Base-by-base conservation (phyloP, 2,888 invertebrate genomes). In the Sesamia inferens region DNA sequence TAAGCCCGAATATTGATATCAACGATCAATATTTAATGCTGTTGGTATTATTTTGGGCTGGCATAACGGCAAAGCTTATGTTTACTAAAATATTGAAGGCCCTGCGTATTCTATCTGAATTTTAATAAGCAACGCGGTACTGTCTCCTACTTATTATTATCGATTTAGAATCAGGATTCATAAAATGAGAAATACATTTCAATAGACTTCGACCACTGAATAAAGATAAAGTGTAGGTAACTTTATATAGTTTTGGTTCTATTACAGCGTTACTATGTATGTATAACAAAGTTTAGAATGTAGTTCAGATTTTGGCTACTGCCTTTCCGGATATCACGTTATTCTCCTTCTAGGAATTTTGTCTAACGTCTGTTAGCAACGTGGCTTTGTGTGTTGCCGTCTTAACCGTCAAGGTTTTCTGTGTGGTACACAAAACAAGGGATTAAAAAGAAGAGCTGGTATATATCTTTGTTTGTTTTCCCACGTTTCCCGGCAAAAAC, bases 381-480 rank as follows among this genome's bases (percentile, higher is more conserved):
- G 42, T 57, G 7, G 70, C 81, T 81, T 81, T 84, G 79, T 79
- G 48, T 57, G 51, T 68, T 76, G 39, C 68, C 69, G 63, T 65
- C 75, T 67, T 73, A 55, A 19, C 78, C 51, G 82, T 81, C 81
- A 67, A 77, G 76, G 68, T 76, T 68, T 66, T 24, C 63, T 62
- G 71, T 63, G 64, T 69, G 68, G 61, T 71, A 63, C 76, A 81
- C 82, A 67, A 74, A 82, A 76, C 76, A 82, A 79, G 85, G 80
- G 75, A 79, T 80, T 83, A 74, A 74, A 83, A 71, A 73, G 65
- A 75, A 66, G 68, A 61, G 63, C 54, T 51, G 62, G 62, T 75
- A 71, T 73, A 74, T 71, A 51, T 76, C 54, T 82, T 68, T 80
- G 85, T 79, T 84, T 85, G 79, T 84, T 77, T 76, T 75, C 70